phyloP scores from a whole-genome alignment of 2,113 vertebrate species.

The Halichoerus grypus region DNA sequence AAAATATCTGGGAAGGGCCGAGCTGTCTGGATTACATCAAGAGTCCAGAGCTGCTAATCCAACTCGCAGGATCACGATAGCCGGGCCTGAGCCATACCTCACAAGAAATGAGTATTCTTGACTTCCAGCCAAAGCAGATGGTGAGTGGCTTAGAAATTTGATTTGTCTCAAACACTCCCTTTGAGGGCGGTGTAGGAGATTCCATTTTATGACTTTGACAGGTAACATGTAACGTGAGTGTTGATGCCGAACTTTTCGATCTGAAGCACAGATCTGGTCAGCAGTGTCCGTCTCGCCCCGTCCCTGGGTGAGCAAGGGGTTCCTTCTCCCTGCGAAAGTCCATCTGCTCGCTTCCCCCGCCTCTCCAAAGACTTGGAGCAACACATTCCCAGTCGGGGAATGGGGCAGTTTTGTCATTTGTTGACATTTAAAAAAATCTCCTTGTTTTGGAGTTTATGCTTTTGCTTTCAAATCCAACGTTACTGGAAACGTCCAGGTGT shows the following conservation, averaged over 20 bases:
- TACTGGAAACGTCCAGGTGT: background rate
- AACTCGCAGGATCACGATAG: background rate
- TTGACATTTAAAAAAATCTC: background rate
- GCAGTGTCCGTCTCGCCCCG: rapidly evolving
- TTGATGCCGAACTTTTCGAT: background rate
- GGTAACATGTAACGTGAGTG: background rate
- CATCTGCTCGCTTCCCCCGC: background rate
- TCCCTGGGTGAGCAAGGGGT: rapidly evolving
- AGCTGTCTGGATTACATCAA: background rate
- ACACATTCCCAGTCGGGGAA: background rate
- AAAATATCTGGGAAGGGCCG: background rate
- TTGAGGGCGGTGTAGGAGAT: background rate
- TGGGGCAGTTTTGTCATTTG: background rate
- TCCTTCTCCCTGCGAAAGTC: background rate
- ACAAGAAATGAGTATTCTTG: background rate
- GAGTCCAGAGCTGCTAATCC: background rate
- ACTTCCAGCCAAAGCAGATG: background rate
- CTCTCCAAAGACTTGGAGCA: background rate
- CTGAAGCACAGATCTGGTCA: background rate
- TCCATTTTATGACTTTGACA: background rate
- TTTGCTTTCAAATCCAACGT: too few species aligned
- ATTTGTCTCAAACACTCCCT: background rate
- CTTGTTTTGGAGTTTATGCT: background rate
- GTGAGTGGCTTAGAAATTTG: background rate
- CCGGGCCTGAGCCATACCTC: background rate